Base-by-base conservation (phyloP, 2,113 vertebrate genomes). In the Cryptotis parvus region DNA sequence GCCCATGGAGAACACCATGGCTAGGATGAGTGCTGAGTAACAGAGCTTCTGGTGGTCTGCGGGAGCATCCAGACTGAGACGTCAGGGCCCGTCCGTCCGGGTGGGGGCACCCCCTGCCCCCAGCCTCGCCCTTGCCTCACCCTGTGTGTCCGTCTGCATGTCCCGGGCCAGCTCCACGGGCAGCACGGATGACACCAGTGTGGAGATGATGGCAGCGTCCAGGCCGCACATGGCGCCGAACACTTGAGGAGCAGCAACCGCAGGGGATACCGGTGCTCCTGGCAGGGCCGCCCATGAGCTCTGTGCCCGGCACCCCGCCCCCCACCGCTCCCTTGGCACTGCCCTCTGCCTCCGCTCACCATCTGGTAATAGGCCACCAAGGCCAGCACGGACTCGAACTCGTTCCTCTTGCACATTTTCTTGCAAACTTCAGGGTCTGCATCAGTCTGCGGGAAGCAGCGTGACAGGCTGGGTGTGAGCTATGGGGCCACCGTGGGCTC, bases 1-100 rank as follows among this genome's bases (percentile, higher is more conserved):
- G 22, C 99, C 99, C 99, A 99, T 99, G 65, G 98, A 99, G 97
- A 99, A 99, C 91, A 99, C 98, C 99, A 99, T 99, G n/a, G 99
- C 98, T 73, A 99, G 97, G 29, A 99, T 98, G 96, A 99, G 97
- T 0, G 99, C 99, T 1, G 99, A 99, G 96, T 99, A 99, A 91
- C 99, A 99, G 98, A 99, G 98, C 96, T 99, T 99, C 95, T 99
- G 99, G 95, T 99, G 99, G 95, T 99, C 99, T 99, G 97, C 1
- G 16, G 66, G 29, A 18, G n/a, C 66, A 74, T 35, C 65, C 15
- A 87, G 41, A 70, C 2, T 7, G 4, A 18, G 6, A 58, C 15
- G 69, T 96, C 43, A 94, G 80, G n/a, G 6, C 9, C 37, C 52
- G 74, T 2, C 0, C 3, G 26, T 33, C 9, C 6, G 66, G 69